Conservation (phyloP, 2,113 vertebrate species). For the Plectropomus leopardus region DNA sequence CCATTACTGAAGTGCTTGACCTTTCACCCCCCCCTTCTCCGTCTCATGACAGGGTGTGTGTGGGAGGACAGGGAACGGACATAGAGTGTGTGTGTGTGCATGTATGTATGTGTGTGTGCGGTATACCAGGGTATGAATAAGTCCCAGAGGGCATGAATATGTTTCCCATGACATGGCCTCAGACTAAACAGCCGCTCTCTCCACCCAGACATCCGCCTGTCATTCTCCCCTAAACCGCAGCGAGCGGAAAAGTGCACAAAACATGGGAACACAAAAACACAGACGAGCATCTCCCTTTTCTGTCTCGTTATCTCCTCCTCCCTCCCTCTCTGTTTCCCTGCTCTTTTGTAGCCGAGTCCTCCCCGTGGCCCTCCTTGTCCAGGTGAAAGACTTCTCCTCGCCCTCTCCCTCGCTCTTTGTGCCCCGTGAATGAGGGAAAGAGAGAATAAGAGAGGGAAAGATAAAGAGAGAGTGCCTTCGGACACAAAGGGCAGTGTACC, state of each 20-base stretch:
- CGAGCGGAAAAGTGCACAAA: constrained; percentile 65
- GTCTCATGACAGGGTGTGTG: constrained; percentile 77
- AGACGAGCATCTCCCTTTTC: constrained; percentile 67
- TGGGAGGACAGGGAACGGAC: constrained; percentile 73
- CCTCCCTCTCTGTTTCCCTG: constrained; percentile 52
- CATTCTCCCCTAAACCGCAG: constrained; percentile 75
- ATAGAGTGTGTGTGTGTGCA: constrained; percentile 60
- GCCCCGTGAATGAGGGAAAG: constrained; percentile 70
- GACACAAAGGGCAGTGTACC: constrained; percentile 83
- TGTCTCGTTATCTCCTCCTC: constrained; percentile 54
- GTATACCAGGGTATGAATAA: constrained; percentile 72
- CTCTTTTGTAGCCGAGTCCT: constrained; percentile 70
- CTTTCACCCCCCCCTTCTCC: constrained; percentile 70
- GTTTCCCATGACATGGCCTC: constrained; percentile 84
- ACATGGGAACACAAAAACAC: constrained; percentile 61
- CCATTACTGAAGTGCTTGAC: constrained; percentile 83
- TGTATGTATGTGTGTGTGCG: constrained; percentile 60
- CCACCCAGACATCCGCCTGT: constrained; percentile 82
- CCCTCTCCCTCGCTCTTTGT: constrained; percentile 79
- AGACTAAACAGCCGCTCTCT: constrained; percentile 83
- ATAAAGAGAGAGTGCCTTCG: constrained; percentile 82
- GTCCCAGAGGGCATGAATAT: constrained; percentile 77
- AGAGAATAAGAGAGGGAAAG: constrained; percentile 78
- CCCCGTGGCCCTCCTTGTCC: constrained; percentile 76
- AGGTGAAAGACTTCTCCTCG: constrained; percentile 83